These are phyloP conservation scores for Cathartes aura DNA, from an alignment of 2,113 vertebrate species.

Conservation along the genomic window DNA sequence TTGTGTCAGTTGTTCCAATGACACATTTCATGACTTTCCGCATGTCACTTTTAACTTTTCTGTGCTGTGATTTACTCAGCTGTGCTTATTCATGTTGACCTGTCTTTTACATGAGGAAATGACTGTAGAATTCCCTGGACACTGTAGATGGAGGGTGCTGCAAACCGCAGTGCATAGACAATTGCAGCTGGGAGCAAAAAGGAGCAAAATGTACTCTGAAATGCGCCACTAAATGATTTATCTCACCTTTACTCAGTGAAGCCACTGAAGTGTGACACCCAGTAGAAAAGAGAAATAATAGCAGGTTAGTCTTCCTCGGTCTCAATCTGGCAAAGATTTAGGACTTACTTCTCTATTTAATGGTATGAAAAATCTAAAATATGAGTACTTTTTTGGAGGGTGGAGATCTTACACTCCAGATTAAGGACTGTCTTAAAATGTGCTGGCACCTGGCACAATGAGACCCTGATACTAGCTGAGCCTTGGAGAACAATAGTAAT, in stretches of 20 bases:
- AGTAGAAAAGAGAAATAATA: not conserved
- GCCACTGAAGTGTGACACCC: not conserved
- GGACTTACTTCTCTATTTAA: not conserved
- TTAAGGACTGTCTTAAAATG: not conserved
- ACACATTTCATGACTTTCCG: not conserved
- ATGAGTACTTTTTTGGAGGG: not conserved
- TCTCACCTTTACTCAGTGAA: conserved; percentile 28
- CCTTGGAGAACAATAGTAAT: not conserved
- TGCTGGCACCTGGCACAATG: rapidly evolving
- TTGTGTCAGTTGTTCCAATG: not conserved
- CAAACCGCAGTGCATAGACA: not conserved
- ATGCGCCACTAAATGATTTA: conserved; percentile 4
- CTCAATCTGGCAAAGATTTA: not conserved
- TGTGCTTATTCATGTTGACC: not conserved
- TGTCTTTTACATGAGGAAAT: not conserved
- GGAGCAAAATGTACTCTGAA: conserved; percentile 4
- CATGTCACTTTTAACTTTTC: not conserved
- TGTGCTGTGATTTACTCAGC: not conserved
- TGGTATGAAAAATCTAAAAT: not conserved
- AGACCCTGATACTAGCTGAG: not conserved
- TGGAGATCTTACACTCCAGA: not conserved
- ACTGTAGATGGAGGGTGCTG: not conserved
- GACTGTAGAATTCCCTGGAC: not conserved
- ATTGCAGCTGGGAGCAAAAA: conserved; percentile 14
- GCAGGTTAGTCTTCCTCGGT: not conserved